Evolutionary conservation across 2,888 invertebrate species (phyloP).

Genomic region (Lochmaea crataegi): DNA sequence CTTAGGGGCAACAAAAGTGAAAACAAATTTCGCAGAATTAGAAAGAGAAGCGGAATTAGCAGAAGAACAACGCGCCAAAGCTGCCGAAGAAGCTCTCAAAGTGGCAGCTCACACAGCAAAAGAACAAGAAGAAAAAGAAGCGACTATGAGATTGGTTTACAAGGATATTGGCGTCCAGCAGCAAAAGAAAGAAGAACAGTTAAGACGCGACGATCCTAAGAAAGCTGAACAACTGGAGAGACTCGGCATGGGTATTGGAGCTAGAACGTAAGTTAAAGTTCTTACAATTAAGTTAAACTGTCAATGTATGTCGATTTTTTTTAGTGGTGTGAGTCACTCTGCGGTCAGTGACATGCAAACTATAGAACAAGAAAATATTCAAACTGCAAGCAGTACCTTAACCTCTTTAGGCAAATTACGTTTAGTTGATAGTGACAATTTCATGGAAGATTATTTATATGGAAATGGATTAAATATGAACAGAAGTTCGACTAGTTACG

Average conservation of each 20-base stretch:
- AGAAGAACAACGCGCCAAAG: conserved; percentile 73
- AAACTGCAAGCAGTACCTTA: conserved; percentile 64
- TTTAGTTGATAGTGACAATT: conserved; percentile 65
- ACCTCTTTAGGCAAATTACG: conserved; percentile 61
- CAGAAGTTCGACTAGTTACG: conserved; percentile 63
- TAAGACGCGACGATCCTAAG: conserved; percentile 79
- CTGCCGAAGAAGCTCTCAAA: conserved; percentile 64
- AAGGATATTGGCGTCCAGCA: conserved; percentile 76
- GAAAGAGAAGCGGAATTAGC: conserved; percentile 90
- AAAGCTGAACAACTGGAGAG: conserved; percentile 92
- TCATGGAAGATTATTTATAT: conserved; percentile 67
- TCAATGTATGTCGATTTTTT: conserved; percentile 41
- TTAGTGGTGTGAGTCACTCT: conserved; percentile 82
- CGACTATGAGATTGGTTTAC: conserved; percentile 80
- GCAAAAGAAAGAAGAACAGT: conserved; percentile 78
- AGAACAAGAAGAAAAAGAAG: conserved; percentile 76
- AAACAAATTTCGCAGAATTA: conserved; percentile 93
- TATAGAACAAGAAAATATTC: conserved; percentile 85
- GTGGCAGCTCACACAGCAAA: conserved; percentile 66
- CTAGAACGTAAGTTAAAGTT: conserved; percentile 64
- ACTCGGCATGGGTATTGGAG: conserved; percentile 89
- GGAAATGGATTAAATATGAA: conserved; percentile 68
- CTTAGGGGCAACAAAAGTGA: conserved; percentile 94
- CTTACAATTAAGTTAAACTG: background rate
- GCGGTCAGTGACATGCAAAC: conserved; percentile 90